These are phyloP conservation scores for Plagiodera versicolora DNA, from an alignment of 2,888 invertebrate species.

Conservation along the genomic window DNA sequence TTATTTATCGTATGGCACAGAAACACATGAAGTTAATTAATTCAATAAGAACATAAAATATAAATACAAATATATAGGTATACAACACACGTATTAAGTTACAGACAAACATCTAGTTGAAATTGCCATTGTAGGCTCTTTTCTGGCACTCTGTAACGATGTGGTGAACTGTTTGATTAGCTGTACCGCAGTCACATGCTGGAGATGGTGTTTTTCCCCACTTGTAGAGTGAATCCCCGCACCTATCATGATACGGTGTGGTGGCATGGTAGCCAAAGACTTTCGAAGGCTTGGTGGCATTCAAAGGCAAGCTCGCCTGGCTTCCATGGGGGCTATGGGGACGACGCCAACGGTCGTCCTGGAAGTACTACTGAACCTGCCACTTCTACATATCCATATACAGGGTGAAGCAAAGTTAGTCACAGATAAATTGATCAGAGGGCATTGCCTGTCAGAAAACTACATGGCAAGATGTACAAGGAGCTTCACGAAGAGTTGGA, in stretches of 20 bases:
- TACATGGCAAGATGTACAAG: background rate
- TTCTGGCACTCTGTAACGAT: no score
- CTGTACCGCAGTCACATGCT: no score
- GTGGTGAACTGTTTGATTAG: no score
- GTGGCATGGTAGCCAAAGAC: background rate
- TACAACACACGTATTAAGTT: no score
- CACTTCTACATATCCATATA: background rate
- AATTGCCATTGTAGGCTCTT: no score
- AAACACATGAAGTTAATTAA: no score
- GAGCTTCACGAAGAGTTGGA: background rate
- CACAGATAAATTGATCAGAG: background rate
- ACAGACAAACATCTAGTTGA: no score
- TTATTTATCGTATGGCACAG: no score
- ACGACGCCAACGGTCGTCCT: background rate
- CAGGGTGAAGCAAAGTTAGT: background rate
- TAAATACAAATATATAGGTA: no score
- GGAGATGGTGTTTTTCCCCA: no score
- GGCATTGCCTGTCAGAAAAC: background rate
- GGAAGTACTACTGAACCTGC: background rate
- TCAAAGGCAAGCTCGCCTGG: background rate
- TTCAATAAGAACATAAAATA: no score
- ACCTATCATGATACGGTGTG: background rate
- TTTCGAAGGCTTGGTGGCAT: constrained; percentile 3
- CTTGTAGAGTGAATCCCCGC: no score
- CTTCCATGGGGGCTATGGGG: constrained; percentile 7